Evolutionary conservation across 2,888 invertebrate genomes (phyloP).

Genomic region (Synergus gifuensis): DNA sequence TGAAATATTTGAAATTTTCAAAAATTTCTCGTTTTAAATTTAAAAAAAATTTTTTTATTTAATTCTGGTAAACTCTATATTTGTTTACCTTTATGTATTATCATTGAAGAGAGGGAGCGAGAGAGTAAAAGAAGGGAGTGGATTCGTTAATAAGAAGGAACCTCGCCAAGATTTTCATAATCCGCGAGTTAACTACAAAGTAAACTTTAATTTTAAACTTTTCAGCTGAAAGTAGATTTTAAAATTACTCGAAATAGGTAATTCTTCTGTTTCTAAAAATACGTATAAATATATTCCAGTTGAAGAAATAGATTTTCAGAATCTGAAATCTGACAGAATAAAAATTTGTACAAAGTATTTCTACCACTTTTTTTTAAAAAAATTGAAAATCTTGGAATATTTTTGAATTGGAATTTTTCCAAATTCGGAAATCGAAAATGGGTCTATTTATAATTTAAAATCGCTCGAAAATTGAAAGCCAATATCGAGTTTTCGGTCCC

Average conservation of each 20-base stretch:
- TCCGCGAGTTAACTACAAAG: not conserved
- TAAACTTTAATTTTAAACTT: not conserved
- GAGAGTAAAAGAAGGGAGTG: not conserved
- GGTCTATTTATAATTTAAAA: no score
- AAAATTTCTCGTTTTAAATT: no score
- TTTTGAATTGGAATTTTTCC: no score
- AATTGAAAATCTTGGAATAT: no score
- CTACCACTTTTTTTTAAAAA: no score
- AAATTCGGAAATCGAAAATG: no score
- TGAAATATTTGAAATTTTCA: no score
- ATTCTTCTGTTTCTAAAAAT: not conserved
- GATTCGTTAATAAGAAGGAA: constrained; percentile 7
- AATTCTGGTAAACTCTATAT: not conserved
- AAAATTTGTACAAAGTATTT: no score
- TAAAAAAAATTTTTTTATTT: not conserved
- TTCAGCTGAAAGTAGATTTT: not conserved
- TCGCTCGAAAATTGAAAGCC: no score
- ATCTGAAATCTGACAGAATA: not conserved
- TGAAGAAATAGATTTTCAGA: no score
- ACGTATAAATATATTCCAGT: no score
- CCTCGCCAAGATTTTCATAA: constrained; percentile 25
- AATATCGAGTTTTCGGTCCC: no score
- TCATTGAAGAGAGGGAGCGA: not conserved
- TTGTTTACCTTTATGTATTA: constrained; percentile 10
- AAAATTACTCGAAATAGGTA: not conserved